A percentile compares a stretch with the other conserved stretches of the same genome.
These are phyloP conservation scores for Patella depressa DNA, from an alignment of 2,888 invertebrate genomes.

Conservation along the genomic window DNA sequence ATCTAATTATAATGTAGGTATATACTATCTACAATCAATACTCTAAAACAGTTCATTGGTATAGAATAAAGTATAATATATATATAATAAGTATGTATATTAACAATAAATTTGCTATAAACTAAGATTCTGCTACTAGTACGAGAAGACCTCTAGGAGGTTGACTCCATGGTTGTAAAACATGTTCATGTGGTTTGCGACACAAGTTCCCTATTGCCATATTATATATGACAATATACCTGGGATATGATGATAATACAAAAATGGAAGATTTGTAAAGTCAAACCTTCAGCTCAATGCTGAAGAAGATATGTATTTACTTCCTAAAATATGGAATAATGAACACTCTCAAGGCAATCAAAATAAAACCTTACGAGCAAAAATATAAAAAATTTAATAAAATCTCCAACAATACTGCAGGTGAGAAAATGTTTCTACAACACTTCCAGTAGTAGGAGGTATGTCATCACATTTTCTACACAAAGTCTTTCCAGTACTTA, in stretches of 20 bases:
- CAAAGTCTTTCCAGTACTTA: neutral
- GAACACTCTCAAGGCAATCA: slow-evolving; percentile 9
- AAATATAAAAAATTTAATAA: slow-evolving; percentile 2
- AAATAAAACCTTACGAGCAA: slow-evolving; percentile 2
- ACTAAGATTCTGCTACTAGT: neutral
- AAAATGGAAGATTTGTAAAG: slow-evolving; percentile 1
- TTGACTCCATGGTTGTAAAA: slow-evolving; percentile 11
- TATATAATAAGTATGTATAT: neutral
- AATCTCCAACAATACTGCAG: slow-evolving; percentile 5
- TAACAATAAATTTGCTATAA: slow-evolving; percentile 6
- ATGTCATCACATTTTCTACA: no score
- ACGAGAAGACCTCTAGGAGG: slow-evolving; percentile 21
- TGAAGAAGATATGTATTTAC: slow-evolving; percentile 11
- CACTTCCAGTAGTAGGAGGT: no score
- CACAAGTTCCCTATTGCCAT: neutral
- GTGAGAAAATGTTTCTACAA: neutral
- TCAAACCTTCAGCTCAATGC: slow-evolving; percentile 10
- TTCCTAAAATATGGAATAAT: slow-evolving; percentile 11
- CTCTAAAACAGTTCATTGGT: slow-evolving; percentile 8
- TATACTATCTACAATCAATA: neutral
- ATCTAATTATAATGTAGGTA: no score
- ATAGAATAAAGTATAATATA: neutral
- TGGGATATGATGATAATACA: slow-evolving; percentile 10
- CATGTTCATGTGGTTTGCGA: slow-evolving; percentile 6
- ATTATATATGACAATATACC: neutral